phyloP scores from a whole-genome alignment of 2,797 vertebrate genomes.

The Odontamblyopus rebecca region DNA sequence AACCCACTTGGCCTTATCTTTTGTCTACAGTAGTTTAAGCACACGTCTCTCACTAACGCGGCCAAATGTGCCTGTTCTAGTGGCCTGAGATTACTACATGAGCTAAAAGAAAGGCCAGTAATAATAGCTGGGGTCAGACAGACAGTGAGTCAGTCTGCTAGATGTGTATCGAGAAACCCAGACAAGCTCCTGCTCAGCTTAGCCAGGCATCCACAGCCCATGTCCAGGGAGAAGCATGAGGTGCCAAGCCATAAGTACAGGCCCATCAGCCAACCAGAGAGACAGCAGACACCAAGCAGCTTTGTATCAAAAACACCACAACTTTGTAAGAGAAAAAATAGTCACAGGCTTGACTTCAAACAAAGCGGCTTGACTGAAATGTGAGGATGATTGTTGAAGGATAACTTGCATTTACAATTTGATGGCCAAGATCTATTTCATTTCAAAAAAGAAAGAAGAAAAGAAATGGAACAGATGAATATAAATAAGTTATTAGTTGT shows the following conservation, averaged over 20 bases:
- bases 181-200: slow-evolving; percentile 43
- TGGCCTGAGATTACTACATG: slow-evolving; percentile 45
- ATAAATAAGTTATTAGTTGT: background rate
- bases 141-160: slow-evolving; percentile 38
- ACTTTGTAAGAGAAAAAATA: slow-evolving; percentile 47
- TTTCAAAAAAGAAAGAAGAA: background rate
- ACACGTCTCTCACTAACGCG: slow-evolving; percentile 30
- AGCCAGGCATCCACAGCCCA: slow-evolving; percentile 45
- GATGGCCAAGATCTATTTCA: slow-evolving; percentile 15
- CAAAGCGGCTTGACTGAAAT: slow-evolving; percentile 26
- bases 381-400: slow-evolving; percentile 2
- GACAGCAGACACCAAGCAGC: slow-evolving; percentile 27
- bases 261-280: slow-evolving; percentile 22
- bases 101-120: slow-evolving; percentile 36
- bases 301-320: slow-evolving; percentile 41
- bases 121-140: slow-evolving; percentile 32
- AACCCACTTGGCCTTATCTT: slow-evolving; percentile 39
- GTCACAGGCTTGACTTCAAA: slow-evolving; percentile 49
- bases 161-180: slow-evolving; percentile 40
- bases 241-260: slow-evolving; percentile 45
- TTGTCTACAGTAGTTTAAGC: slow-evolving; percentile 34
- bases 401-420: slow-evolving; percentile 18
- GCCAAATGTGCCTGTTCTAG: slow-evolving; percentile 44
- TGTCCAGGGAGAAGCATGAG: slow-evolving; percentile 42
- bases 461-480: background rate